Base-by-base conservation (phyloP, 2,113 vertebrate genomes). In the Malurus elegans region DNA sequence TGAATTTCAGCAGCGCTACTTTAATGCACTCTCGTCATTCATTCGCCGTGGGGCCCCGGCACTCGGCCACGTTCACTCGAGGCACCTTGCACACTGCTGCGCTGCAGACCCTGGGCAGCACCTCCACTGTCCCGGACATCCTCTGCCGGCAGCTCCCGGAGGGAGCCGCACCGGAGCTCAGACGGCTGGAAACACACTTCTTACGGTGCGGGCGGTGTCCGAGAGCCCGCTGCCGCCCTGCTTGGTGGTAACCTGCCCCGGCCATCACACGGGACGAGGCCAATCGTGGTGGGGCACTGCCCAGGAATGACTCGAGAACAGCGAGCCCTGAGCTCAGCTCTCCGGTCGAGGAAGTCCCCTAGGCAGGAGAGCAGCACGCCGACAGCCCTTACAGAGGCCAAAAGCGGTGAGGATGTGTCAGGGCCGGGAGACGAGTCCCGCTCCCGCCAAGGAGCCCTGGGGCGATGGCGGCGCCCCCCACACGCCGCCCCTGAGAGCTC, bases 81-180 rank as follows among this genome's bases (percentile, higher is more conserved):
- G 80, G 64, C 62, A 21, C 62, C 83, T 5, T 38, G n/a, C 54
- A 5, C 14, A 5, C 34, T 31, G 66, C 51, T 11, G 48, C 0
- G 16, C 36, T 10, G 71, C n/a, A 17, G 53, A 14, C 17, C 26
- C 53, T 8, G 18, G 20, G 38, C 57, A 44, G 82, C 61, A 25
- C 21, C 58, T 70, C 50, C 12, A 50, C 58, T 17, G 12, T 5
- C 18, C 10, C 2, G 75, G 71, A 6, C 12, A 47, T 21, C 44
- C 48, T 31, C 74, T 5, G 71, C 25, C 8, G 2, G 42, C 4
- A 3, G 56, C 42, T 34, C 17, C 10, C 25, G 15, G 26, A 3
- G 34, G n/a, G 42, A 53, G 40, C 16, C 0, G 4, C 11, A 2
- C 12, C 31, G 1, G 4, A 40, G 24, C 4, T 60, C 36, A 4